Percentiles rank a stretch among this genome's conserved stretches.
These are phyloP conservation scores for Corythornis cristatus DNA, from an alignment of 2,113 vertebrate genomes.

Conservation along the genomic window DNA sequence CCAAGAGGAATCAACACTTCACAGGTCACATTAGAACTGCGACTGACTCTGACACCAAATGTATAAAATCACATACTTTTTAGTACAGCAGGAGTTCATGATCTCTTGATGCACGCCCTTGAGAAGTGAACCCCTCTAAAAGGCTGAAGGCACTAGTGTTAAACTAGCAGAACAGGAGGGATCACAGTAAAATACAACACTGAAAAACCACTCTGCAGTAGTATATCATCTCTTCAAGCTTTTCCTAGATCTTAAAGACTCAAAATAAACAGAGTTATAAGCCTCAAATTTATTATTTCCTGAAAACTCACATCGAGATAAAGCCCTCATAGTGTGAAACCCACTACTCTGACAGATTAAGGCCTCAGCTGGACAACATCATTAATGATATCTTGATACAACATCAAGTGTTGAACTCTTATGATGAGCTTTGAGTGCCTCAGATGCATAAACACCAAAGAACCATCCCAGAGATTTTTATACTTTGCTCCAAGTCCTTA, in stretches of 20 bases:
- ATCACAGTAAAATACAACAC: accelerated
- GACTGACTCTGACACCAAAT: background rate
- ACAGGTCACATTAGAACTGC: background rate
- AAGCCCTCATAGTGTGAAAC: background rate
- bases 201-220: background rate
- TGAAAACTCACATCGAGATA: background rate
- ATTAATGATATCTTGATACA: background rate
- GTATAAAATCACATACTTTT: background rate
- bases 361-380: background rate
- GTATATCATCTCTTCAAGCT: background rate
- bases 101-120: background rate
- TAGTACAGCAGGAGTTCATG: background rate
- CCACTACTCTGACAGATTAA: background rate
- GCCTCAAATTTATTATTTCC: background rate
- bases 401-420: background rate
- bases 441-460: background rate
- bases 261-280: background rate
- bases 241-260: background rate
- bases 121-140: background rate
- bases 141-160: background rate
- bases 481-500: background rate
- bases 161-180: accelerated
- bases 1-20: background rate
- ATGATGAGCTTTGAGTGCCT: background rate
- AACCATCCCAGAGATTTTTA: background rate